Evolutionary conservation across 2,113 vertebrate species (phyloP).

Genomic region (Monarcha castaneiventris): DNA sequence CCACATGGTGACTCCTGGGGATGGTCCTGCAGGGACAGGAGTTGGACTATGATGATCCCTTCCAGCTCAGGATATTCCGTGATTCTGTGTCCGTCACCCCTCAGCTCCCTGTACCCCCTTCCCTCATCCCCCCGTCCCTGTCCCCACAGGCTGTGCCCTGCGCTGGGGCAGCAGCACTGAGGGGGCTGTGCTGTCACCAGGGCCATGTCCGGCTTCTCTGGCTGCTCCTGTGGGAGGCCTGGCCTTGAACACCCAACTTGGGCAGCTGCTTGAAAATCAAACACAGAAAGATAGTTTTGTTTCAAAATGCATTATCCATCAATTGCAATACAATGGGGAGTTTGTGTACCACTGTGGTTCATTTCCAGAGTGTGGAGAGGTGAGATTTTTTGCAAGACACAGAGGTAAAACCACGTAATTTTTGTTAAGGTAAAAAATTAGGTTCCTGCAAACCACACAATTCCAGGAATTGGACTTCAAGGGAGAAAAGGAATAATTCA

Average conservation of each 20-base stretch:
- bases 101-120: neutral
- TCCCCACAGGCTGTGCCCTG: neutral
- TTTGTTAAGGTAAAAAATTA: neutral
- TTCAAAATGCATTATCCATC: neutral
- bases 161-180: neutral
- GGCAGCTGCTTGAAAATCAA: neutral
- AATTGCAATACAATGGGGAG: neutral
- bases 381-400: neutral
- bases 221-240: rapidly evolving
- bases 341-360: neutral
- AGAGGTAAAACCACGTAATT: neutral
- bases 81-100: neutral
- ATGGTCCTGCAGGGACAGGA: neutral
- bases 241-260: rapidly evolving
- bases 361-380: neutral
- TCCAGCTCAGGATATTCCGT: too few relatives aligned
- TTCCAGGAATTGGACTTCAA: neutral
- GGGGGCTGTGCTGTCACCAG: too few relatives aligned
- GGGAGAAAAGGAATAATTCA: neutral
- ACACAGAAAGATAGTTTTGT: rapidly evolving
- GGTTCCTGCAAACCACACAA: neutral
- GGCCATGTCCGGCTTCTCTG: neutral
- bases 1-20: neutral
- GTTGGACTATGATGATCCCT: neutral
- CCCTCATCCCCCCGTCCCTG: rapidly evolving